Evolutionary conservation across 2,113 vertebrate species (phyloP), one percentile per base, ranked within the genome.

Genomic region (Callocephalon fimbriatum): DNA sequence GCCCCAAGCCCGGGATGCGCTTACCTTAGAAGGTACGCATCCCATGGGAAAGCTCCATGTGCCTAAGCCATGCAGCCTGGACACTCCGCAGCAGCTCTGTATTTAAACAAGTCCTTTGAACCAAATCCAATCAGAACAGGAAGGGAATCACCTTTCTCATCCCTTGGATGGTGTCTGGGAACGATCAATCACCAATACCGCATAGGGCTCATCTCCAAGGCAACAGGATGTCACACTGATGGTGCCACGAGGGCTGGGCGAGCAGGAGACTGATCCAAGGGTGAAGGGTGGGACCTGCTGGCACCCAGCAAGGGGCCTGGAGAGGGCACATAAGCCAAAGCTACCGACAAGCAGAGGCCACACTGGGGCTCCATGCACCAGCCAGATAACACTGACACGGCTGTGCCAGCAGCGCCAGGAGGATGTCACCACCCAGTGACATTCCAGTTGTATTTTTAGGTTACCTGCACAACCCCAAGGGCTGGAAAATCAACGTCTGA

Each of bases 381-480:
- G 73, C 23, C 89, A 82, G 96, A 94, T 94, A 94, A 96, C 27
- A 3, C 6, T 0, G 2, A 1, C 3, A 38, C 4, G 3, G 70
- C 78, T 51, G 63, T 63, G 75, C 84, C 23, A 0, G 44, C 77
- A 62, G 77, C 78, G 13, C 88, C 3, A 0, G 88, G 93, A 96
- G 84, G 94, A 95, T 93, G 91, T 84, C 92, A 93, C 95, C 88
- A 0, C 93, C 92, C 92, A 62, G 92, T 12, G 17, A 79, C 71
- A 42, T 62, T 76, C 93, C 93, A 83, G 53, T 0, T 61, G 74
- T 87, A 79, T 91, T 94, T 96, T 89, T 87, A 96, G 77, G 84
- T 65, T 85, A 96, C 92, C 95, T 95, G 87, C 66, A 88, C 21
- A 79, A 88, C 81, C 92, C 84, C 5, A 1, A 91, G 77, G 84